Percentiles rank a stretch among this genome's conserved stretches.
Evolutionary conservation across 2,797 vertebrate species (phyloP).

Genomic region (Nyctibius grandis): DNA sequence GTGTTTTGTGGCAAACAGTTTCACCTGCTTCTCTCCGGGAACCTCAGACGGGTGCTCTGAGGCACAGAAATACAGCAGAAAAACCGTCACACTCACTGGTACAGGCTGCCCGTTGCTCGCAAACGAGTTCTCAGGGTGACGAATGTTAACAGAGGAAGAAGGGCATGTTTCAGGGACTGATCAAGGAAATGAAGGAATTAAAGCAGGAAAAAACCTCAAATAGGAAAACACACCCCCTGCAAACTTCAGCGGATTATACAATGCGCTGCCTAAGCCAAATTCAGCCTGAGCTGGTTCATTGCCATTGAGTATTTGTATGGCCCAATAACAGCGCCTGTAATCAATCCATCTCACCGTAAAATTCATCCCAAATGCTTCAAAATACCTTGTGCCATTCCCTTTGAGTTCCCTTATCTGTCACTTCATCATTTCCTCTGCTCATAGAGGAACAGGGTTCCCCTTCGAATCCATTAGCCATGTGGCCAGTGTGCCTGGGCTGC

Average conservation of each 20-base stretch:
- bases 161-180: background rate
- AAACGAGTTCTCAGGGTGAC: background rate
- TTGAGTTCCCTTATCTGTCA: slow-evolving; percentile 37
- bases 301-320: background rate
- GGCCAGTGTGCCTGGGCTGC: background rate
- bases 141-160: background rate
- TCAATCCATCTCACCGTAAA: slow-evolving; percentile 1
- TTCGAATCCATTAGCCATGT: background rate
- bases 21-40: background rate
- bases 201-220: background rate
- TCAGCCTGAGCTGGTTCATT: background rate
- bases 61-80: background rate
- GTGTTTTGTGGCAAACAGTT: background rate
- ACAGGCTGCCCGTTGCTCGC: background rate
- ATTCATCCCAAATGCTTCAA: slow-evolving; percentile 39
- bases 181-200: background rate
- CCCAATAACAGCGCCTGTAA: background rate
- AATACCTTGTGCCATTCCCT: slow-evolving; percentile 18
- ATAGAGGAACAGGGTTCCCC: background rate
- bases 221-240: background rate
- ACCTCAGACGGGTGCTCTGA: background rate
- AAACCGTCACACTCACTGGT: background rate
- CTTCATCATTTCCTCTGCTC: slow-evolving; percentile 21
- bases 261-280: background rate
- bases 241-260: slow-evolving; percentile 3